Base-by-base conservation (phyloP, 2,888 invertebrate species). In the Sphaerophoria rueppellii region DNA sequence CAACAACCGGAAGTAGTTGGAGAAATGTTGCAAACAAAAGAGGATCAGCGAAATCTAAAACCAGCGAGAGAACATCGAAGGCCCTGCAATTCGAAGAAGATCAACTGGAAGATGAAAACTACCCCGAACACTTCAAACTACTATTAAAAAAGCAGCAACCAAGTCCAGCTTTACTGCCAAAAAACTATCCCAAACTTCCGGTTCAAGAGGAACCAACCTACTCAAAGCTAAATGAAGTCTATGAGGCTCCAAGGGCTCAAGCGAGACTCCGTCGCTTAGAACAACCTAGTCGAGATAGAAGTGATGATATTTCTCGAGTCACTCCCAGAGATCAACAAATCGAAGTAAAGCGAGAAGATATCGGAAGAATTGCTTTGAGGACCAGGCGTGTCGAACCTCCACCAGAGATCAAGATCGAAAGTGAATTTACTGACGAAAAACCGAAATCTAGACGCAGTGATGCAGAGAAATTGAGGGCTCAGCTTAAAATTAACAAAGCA, bases 121-220 rank as follows among this genome's bases (percentile, higher is more conserved):
- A 95, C 90, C 95, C 95, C 16, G 94, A 93, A 88, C 93, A 93
- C 88, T 95, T 94, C 89, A 95, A 95, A 89, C 93, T 94, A n/a
- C 90, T 94, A 71, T 91, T 95, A 63, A 94, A 79, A 50, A 81
- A 86, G 16, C 80, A 85, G n/a, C 46, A 50, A 40, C 82, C 82
- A 12, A 71, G 70, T n/a, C 7, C 58, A 1, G 71, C n/a, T 2
- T 6, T 50, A 9, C 2, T 72, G 1, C 57, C 70, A 0, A 74
- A 67, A 37, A 83, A 71, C 12, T 54, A 71, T 11, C 71, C 74
- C 34, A 74, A 65, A n/a, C 65, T 69, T 11, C 73, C 72, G 0
- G 1, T 48, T 6, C 40, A 35, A 16, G 82, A 74, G 12, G 74
- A 77, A 9, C 67, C 43, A 5, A 12, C 61, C 0, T 65, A 69